phyloP scores from a whole-genome alignment of 1,140 invertebrate species.

The Solen grandis region DNA sequence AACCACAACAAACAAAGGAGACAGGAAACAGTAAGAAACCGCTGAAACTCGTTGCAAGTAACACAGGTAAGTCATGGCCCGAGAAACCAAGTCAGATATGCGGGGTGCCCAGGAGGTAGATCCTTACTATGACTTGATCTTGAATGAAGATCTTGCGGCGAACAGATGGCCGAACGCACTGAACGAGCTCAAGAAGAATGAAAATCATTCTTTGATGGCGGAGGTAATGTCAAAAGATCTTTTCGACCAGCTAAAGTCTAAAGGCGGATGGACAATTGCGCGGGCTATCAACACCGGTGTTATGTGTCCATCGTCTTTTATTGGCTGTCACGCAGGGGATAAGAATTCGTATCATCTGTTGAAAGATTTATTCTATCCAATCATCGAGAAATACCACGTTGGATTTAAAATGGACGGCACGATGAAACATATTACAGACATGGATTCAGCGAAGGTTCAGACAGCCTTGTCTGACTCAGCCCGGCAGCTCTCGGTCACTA shows the following conservation, averaged over 20 bases:
- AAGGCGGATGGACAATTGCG: neutral
- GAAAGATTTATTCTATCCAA: constrained; percentile 10
- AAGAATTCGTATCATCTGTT: constrained; percentile 28
- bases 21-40: no score
- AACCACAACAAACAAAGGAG: no score
- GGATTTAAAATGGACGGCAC: neutral
- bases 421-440: neutral
- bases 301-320: neutral
- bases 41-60: no score
- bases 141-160: constrained; percentile 23
- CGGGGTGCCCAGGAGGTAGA: neutral
- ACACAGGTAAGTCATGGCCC: neutral
- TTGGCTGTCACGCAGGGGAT: constrained; percentile 30
- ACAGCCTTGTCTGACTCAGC: neutral
- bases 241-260: constrained; percentile 5
- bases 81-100: neutral
- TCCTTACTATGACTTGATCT: neutral
- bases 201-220: constrained; percentile 9
- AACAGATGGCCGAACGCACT: constrained; percentile 16
- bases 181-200: neutral
- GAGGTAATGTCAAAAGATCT: constrained; percentile 2
- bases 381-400: constrained; percentile 31
- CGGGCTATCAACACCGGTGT: constrained; percentile 26
- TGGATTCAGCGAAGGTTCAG: neutral
- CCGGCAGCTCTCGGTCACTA: neutral